phyloP scores from a whole-genome alignment of 30 jellyfish, hydroid and myxozoan species.

The Nemopilema nomurai region DNA sequence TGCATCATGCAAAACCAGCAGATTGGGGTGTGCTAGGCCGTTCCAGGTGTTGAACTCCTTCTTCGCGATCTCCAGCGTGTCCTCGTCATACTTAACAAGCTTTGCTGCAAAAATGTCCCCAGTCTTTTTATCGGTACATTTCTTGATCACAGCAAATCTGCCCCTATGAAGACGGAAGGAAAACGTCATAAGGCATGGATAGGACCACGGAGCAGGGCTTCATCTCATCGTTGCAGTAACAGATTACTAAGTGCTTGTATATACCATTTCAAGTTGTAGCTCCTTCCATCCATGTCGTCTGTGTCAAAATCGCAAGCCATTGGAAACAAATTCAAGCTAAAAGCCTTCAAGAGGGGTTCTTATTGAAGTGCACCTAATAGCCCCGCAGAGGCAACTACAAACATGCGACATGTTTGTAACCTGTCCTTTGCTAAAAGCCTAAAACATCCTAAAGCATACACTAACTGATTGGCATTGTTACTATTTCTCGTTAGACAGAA shows the following conservation, averaged over 20 bases:
- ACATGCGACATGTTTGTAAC: background rate
- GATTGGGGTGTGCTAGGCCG: slow-evolving; percentile 80
- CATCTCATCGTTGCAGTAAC: background rate
- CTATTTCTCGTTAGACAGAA: too few relatives aligned
- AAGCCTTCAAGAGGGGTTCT: background rate
- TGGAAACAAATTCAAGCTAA: too few relatives aligned
- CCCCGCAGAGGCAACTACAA: background rate
- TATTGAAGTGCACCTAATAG: background rate
- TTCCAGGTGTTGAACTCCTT: slow-evolving; percentile 91
- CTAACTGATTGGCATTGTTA: too few relatives aligned
- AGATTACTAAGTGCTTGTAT: background rate
- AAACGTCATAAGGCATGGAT: background rate
- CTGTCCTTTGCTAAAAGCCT: background rate
- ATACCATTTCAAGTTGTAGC: too few relatives aligned
- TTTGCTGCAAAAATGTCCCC: slow-evolving; percentile 97
- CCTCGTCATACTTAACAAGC: slow-evolving; percentile 93
- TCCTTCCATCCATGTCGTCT: too few relatives aligned
- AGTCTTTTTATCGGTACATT: slow-evolving; percentile 70
- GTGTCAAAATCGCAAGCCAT: too few relatives aligned
- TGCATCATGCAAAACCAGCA: slow-evolving; percentile 87
- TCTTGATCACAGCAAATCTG: slow-evolving; percentile 92
- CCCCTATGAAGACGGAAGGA: slow-evolving; percentile 65
- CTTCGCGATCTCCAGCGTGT: slow-evolving; percentile 85
- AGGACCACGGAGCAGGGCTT: background rate
- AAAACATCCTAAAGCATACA: background rate